Conservation (phyloP, 2,888 invertebrate genomes). For the Lagria hirta region DNA sequence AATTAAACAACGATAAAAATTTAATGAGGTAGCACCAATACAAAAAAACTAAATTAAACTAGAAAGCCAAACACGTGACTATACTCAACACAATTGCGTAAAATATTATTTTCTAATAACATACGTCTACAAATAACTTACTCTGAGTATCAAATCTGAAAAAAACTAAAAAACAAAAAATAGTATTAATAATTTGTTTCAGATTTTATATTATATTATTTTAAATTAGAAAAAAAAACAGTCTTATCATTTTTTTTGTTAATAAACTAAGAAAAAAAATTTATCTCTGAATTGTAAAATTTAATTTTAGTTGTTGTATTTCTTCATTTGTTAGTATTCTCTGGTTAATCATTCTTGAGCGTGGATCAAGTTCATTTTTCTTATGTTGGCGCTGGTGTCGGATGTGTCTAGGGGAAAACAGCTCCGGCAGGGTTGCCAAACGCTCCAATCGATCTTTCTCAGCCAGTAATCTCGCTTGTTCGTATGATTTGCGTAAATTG, state of each 20-base stretch:
- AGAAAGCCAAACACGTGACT: constrained; percentile 12
- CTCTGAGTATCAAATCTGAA: constrained; percentile 7
- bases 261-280: background rate
- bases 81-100: background rate
- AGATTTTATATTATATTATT: background rate
- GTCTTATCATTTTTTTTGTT: constrained; percentile 10
- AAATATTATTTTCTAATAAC: constrained; percentile 6
- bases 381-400: constrained; percentile 47
- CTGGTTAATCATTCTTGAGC: constrained; percentile 39
- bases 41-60: background rate
- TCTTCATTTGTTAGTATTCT: constrained; percentile 42
- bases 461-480: constrained; percentile 35
- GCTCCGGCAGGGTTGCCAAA: constrained; percentile 36
- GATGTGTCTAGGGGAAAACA: constrained; percentile 39
- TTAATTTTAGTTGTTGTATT: constrained; percentile 37
- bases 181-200: constrained; percentile 3
- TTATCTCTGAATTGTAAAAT: constrained; percentile 39
- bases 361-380: constrained; percentile 34
- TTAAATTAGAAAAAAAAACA: constrained; percentile 10
- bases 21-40: constrained; percentile 22
- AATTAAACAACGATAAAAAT: too few species aligned
- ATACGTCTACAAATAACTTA: constrained; percentile 12
- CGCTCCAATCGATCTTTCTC: constrained; percentile 42
- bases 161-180: constrained; percentile 18
- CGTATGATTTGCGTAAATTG: constrained; percentile 42